Percentiles rank a stretch among this genome's conserved stretches.
Conservation (phyloP, 2,888 invertebrate species). For the Heteromurus nitidus region DNA sequence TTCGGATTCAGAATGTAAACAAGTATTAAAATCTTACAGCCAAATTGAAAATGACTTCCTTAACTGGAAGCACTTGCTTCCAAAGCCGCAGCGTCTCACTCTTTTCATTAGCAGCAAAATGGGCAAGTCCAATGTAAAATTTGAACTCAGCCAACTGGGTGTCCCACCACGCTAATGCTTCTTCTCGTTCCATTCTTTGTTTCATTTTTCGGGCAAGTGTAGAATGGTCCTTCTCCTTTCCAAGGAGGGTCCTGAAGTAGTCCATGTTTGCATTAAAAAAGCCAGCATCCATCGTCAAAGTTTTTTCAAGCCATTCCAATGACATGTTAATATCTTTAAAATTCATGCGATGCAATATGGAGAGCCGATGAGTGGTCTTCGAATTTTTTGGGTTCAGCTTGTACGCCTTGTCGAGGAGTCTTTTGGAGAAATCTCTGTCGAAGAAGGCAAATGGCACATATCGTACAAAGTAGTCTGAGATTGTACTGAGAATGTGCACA, state of each 20-base stretch:
- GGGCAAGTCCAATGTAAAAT: constrained; percentile 62
- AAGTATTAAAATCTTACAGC: constrained; percentile 24
- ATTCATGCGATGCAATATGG: constrained; percentile 67
- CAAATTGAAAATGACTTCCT: constrained; percentile 51
- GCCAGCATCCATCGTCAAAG: constrained; percentile 57
- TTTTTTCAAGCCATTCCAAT: constrained; percentile 59
- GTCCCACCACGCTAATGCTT: constrained; percentile 41
- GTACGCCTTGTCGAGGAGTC: constrained; percentile 53
- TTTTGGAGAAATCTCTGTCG: constrained; percentile 44
- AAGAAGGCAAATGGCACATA: constrained; percentile 63
- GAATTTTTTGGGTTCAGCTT: constrained; percentile 64
- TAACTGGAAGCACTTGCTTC: constrained; percentile 40
- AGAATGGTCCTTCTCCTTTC: constrained; percentile 18
- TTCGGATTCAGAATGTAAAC: neutral
- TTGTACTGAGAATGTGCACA: constrained; percentile 45
- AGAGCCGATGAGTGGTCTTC: constrained; percentile 65
- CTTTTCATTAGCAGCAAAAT: constrained; percentile 57
- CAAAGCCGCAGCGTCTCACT: constrained; percentile 54
- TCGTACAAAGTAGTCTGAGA: constrained; percentile 68
- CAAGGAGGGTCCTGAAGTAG: constrained; percentile 61
- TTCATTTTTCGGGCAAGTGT: constrained; percentile 14
- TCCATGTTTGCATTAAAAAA: constrained; percentile 65
- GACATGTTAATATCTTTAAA: constrained; percentile 49
- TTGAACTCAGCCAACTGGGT: constrained; percentile 55
- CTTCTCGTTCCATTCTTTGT: neutral